Evolutionary conservation across 30 jellyfish, hydroid and myxozoan species (phyloP), one percentile per base, ranked within the genome.

Genomic region (Pseudorhiza aurosa): DNA sequence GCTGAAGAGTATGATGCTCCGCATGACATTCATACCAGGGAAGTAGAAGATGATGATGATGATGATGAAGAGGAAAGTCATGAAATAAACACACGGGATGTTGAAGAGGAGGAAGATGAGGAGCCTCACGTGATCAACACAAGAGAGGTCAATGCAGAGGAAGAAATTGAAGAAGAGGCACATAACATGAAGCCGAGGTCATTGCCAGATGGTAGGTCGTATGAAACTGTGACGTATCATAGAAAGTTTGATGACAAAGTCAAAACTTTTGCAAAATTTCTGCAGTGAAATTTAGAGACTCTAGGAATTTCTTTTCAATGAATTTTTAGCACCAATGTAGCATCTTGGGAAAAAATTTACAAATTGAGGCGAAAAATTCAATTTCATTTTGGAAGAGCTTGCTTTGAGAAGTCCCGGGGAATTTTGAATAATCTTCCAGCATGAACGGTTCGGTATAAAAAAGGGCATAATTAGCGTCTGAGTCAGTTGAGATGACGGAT

Each of bases 161-260:
- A 81, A 30, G 94, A 82, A 19, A 85, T 72, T 31, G 96, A 74
- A 50, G 86, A 75, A 27, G 85, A 58, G 69, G 81, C 85, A 63
- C 90, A 77, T 47, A 83, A 72, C 67, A 85, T 85, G 65, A 78
- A 72, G 33, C 83, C 96, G 56, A 75, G 96, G 60, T 77, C 85
- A 18, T 39, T 69, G 59, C 89, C 87, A 30, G 95, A 81, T 68
- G 95, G 97, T 87, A 77, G 88, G 96, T 76, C 88, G 26, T 29
- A 59, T 85, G 91, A 53, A 50, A 70, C 80, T 30, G 91, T 80
- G 72, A 64, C 69, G 33, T 65, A 40, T 65, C 75, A 80, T 50
- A 9, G 29, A 1, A 39, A 56, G 19, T 28, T 80, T 7, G 91
- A 65, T 29, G 80, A 32, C 18, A 80, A 8, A 8, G 29, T 19